These are phyloP conservation scores for Colossoma macropomum DNA, from an alignment of 2,113 vertebrate genomes.

Conservation along the genomic window DNA sequence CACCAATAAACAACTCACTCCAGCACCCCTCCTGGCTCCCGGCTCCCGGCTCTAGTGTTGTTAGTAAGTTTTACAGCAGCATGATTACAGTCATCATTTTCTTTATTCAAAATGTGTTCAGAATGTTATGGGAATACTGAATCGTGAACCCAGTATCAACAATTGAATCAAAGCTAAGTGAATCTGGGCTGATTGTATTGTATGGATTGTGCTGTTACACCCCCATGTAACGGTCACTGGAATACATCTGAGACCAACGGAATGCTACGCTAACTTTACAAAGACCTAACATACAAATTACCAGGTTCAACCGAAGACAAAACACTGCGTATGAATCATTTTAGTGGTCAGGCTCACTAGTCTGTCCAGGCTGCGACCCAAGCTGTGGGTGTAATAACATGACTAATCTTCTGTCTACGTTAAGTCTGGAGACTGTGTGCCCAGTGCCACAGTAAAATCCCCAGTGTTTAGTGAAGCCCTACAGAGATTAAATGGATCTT, in stretches of 20 bases:
- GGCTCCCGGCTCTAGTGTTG: no score
- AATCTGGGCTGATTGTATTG: no score
- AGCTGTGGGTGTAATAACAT: constrained; percentile 26
- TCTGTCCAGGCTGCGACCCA: constrained; percentile 20
- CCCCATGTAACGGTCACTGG: neutral
- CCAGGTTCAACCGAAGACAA: neutral
- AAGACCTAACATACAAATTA: neutral
- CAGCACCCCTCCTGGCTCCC: no score
- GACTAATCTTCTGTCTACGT: constrained; percentile 17
- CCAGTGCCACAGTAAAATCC: constrained; percentile 8
- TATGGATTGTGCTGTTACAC: neutral
- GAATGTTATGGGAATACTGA: no score
- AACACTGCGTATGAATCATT: constrained; percentile 20
- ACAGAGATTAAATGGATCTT: constrained; percentile 1
- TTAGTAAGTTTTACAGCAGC: no score
- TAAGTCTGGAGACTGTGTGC: neutral
- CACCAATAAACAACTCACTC: no score
- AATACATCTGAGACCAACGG: neutral
- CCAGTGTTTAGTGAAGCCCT: constrained; percentile 28
- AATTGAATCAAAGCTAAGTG: no score
- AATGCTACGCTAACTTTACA: neutral
- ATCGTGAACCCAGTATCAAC: no score
- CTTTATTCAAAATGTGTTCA: no score
- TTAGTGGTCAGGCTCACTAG: constrained; percentile 6
- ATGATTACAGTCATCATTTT: no score